These are phyloP conservation scores for Hydrotaea cyrtoneurina DNA, from an alignment of 2,888 invertebrate species.

Conservation along the genomic window DNA sequence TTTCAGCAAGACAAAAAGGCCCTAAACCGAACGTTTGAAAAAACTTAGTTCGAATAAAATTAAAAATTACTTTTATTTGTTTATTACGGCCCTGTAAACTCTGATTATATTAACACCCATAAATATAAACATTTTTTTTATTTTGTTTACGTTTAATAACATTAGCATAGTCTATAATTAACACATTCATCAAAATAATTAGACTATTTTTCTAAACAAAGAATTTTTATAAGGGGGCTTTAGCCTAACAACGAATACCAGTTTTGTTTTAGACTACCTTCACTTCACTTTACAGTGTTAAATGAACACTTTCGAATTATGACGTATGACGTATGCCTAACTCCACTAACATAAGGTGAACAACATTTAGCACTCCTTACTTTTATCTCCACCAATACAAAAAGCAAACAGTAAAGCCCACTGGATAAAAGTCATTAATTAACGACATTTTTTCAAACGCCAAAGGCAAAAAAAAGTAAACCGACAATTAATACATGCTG, in stretches of 20 bases:
- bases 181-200: not conserved
- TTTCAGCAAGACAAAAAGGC: too few relatives aligned
- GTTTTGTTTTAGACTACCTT: not conserved
- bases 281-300: not conserved
- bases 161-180: conserved; percentile 10
- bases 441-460: conserved; percentile 49
- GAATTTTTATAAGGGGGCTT: not conserved
- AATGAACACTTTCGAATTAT: conserved; percentile 40
- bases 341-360: conserved; percentile 41
- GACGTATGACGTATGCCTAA: not conserved
- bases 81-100: too few relatives aligned
- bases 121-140: too few relatives aligned
- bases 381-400: not conserved
- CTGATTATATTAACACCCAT: too few relatives aligned
- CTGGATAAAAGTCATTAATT: conserved; percentile 44
- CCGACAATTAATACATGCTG: conserved; percentile 57
- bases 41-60: too few relatives aligned
- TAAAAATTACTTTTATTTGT: too few relatives aligned
- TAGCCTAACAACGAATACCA: not conserved
- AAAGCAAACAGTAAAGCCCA: conserved; percentile 21
- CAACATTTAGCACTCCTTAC: conserved; percentile 31
- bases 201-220: not conserved
- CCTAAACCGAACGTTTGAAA: too few relatives aligned
- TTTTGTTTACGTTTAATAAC: not conserved
- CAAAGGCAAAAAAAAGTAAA: not conserved